Conservation (phyloP, 2,797 vertebrate species). For the Sebastes baramenuke region DNA sequence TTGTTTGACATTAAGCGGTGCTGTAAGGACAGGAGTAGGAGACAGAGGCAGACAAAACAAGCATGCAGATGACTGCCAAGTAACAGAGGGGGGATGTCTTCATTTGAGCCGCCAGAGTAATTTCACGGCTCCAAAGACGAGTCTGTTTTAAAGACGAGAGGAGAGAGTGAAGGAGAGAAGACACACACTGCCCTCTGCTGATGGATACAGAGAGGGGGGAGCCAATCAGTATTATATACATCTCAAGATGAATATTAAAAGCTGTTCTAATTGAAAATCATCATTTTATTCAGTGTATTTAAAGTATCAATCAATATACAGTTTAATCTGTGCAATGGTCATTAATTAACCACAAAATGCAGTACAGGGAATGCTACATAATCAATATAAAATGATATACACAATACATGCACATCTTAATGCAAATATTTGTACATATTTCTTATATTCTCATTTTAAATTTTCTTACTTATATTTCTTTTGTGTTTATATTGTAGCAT, state of each 20-base stretch:
- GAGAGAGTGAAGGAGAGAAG: not conserved
- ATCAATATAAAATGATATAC: not conserved
- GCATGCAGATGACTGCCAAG: constrained; percentile 58
- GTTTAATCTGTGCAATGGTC: not conserved
- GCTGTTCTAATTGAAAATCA: not conserved
- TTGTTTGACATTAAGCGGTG: constrained; percentile 31
- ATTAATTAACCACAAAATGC: not conserved
- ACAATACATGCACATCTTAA: too few relatives aligned
- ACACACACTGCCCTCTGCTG: constrained; percentile 77
- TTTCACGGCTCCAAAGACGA: constrained; percentile 60
- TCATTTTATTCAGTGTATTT: not conserved
- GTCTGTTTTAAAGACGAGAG: constrained; percentile 12
- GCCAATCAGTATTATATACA: not conserved
- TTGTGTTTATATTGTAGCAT: too few relatives aligned
- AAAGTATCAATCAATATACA: not conserved
- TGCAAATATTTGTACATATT: too few relatives aligned
- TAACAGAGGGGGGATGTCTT: constrained; percentile 57
- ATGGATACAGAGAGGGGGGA: not conserved
- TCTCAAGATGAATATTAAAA: not conserved
- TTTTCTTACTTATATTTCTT: too few relatives aligned
- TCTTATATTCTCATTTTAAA: too few relatives aligned
- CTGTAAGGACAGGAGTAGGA: constrained; percentile 44
- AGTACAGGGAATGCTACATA: not conserved
- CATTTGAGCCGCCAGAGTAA: constrained; percentile 65
- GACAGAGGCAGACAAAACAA: constrained; percentile 53